Base-by-base conservation (phyloP, 1,140 invertebrate species). In the Drosophila mayri region DNA sequence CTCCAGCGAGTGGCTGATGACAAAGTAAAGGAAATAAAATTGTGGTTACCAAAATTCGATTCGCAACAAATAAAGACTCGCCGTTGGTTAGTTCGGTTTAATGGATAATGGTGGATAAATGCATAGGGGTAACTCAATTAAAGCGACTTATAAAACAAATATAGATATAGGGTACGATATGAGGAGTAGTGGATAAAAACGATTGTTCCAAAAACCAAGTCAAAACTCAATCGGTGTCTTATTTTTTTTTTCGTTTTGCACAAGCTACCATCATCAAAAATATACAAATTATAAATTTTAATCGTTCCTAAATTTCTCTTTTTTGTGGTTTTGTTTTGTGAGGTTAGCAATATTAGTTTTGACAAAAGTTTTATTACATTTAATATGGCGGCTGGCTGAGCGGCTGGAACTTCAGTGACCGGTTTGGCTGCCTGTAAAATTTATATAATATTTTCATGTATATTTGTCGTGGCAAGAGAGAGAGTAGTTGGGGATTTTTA, bases 371-470 rank as follows among this genome's bases (percentile, higher is more conserved):
- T 91, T 67, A 91, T 91, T 92, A 92, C 92, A 92, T 92, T 92
- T 92, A 92, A 85, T 79, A 92, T 92, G 79, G 91, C 91, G 86
- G 91, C 88, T 91, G 92, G 92, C 88, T 92, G 92, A 83, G 92
- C 93, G 82, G 91, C 93, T 92, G 91, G 94, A 95, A 95, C 94
- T 94, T 95, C 95, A 83, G 93, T 94, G 93, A 94, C 94, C 93
- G 94, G 94, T 93, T 95, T 95, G 93, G 93, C 94, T 93, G 94
- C 94, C 95, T 95, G 95, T 92, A 95, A 95, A 94, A 95, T 92
- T 87, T 83, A 84, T 88, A 88, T 88, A 82, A 82, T 81, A 84
- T 76, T 70, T 81, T 72, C 76, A 80, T 81, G 74, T 80, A 62
- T 83, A 70, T 77, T 76, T 41, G 37, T 76, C 35, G 28, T 76